These are phyloP conservation scores for Castor canadensis DNA, from an alignment of 2,113 vertebrate species.

Conservation along the genomic window DNA sequence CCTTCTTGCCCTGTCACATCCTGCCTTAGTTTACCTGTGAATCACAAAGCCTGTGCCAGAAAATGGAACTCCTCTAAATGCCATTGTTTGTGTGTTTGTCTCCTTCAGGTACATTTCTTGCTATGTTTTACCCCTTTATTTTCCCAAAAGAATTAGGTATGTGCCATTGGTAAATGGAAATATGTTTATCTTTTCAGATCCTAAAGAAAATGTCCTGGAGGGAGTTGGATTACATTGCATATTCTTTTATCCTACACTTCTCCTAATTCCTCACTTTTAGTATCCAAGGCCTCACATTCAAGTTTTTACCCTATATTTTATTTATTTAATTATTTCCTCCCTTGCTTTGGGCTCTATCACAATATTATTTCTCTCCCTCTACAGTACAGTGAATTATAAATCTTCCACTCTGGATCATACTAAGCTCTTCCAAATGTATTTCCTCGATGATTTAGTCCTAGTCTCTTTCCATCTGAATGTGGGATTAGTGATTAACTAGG, in stretches of 20 bases:
- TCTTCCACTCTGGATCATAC: constrained; percentile 75
- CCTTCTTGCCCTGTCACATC: neutral
- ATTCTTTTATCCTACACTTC: neutral
- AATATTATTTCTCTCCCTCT: constrained; percentile 80
- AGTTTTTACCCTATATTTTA: constrained; percentile 31
- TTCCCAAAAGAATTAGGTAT: neutral
- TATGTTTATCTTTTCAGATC: constrained; percentile 14
- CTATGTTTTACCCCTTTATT: constrained; percentile 12
- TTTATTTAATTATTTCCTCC: constrained; percentile 65
- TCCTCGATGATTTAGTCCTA: constrained; percentile 75
- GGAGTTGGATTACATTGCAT: neutral
- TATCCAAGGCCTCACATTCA: neutral
- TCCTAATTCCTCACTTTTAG: neutral
- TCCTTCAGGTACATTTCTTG: neutral
- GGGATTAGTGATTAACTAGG: constrained; percentile 67
- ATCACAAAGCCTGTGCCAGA: neutral
- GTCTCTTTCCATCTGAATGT: constrained; percentile 68
- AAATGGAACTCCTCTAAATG: neutral
- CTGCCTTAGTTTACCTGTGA: neutral
- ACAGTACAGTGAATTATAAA: constrained; percentile 78
- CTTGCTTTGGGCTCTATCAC: constrained; percentile 71
- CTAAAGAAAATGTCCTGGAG: neutral
- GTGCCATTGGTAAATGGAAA: constrained; percentile 2
- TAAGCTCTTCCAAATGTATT: constrained; percentile 82
- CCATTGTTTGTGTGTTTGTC: neutral